Percentiles rank a stretch among this genome's conserved stretches.
Evolutionary conservation across 1,140 invertebrate species (phyloP).

Genomic region (Leucophenga varia): DNA sequence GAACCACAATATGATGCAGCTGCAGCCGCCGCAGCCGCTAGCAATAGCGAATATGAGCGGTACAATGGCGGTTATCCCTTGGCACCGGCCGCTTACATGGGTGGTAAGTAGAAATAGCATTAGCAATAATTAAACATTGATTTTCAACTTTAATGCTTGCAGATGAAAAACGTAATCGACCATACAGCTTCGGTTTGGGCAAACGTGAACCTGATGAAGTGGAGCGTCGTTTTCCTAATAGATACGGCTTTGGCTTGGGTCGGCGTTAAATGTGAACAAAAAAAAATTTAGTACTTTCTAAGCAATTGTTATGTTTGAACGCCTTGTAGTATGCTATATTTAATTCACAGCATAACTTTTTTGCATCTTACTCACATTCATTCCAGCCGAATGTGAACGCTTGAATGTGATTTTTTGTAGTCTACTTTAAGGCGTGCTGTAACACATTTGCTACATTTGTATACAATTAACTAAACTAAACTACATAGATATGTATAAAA

Average conservation of each 20-base stretch:
- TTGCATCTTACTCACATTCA: not conserved
- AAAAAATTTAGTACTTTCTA: not conserved
- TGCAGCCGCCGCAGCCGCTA: too few species aligned
- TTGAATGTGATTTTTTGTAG: too few species aligned
- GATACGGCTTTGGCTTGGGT: conserved; percentile 46
- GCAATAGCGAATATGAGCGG: not conserved
- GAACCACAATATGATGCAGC: not conserved
- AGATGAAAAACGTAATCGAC: conserved; percentile 25
- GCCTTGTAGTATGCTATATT: too few species aligned
- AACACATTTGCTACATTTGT: too few species aligned
- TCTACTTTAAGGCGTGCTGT: too few species aligned
- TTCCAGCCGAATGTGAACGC: too few species aligned
- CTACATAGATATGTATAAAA: too few species aligned
- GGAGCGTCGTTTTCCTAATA: conserved; percentile 6
- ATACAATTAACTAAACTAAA: too few species aligned
- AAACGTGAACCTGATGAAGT: conserved; percentile 15
- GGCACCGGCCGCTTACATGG: too few species aligned
- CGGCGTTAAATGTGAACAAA: conserved; percentile 32
- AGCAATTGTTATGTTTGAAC: too few species aligned
- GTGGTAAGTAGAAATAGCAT: too few species aligned
- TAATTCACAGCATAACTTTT: not conserved
- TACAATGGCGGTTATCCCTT: not conserved
- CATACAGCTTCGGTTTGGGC: conserved; percentile 27
- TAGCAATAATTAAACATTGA: too few species aligned
- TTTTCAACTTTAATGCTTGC: conserved; percentile 1